These are phyloP conservation scores for Cebus imitator DNA, from an alignment of 2,113 vertebrate genomes.

Conservation along the genomic window DNA sequence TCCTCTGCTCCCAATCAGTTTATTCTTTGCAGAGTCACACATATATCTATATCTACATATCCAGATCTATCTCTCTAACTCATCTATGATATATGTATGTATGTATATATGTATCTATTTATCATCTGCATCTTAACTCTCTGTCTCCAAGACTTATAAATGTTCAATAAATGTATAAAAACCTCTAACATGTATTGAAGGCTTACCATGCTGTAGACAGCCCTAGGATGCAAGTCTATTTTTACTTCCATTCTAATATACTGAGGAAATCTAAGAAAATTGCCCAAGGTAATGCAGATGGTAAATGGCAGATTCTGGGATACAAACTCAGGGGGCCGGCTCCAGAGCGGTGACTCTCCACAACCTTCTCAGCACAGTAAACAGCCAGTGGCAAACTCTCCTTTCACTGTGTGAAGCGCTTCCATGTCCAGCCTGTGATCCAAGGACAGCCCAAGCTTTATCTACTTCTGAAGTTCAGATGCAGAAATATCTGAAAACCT, in stretches of 20 bases:
- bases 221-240: neutral
- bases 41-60: neutral
- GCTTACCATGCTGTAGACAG: neutral
- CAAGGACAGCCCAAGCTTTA: neutral
- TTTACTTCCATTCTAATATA: neutral
- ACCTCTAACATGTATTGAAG: neutral
- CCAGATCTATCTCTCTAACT: neutral
- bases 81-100: neutral
- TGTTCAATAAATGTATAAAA: neutral
- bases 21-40: neutral
- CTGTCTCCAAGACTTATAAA: neutral
- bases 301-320: neutral
- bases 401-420: neutral
- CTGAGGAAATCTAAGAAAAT: neutral
- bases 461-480: neutral
- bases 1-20: neutral
- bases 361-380: neutral
- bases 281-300: neutral
- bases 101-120: neutral
- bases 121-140: neutral
- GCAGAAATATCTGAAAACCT: neutral
- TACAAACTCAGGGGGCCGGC: too few relatives aligned
- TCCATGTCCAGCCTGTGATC: neutral
- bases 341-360: neutral
- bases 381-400: accelerated